phyloP scores from a whole-genome alignment of 1,140 invertebrate species.

The Pararge aegeria region DNA sequence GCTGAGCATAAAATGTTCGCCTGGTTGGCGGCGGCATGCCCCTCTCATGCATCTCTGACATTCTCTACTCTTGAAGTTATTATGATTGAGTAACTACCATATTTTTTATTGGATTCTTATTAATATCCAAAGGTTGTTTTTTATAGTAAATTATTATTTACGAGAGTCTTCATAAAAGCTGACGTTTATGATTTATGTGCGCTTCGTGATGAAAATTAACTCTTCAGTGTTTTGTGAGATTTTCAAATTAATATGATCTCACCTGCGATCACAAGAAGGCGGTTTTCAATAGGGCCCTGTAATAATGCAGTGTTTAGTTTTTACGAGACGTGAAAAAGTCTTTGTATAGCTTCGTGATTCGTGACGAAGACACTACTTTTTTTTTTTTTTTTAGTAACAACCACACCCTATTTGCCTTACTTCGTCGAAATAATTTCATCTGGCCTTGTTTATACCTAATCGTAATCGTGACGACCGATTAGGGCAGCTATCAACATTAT shows the following conservation, averaged over 20 bases:
- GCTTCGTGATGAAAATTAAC: background rate
- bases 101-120: constrained; percentile 1
- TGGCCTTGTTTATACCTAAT: background rate
- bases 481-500: background rate
- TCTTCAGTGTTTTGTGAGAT: background rate
- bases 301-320: too few species aligned
- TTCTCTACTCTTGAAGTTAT: constrained; percentile 12
- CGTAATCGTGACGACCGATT: background rate
- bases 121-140: background rate
- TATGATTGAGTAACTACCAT: background rate
- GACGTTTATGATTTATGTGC: background rate
- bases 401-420: too few species aligned
- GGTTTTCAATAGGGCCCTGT: too few species aligned
- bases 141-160: constrained; percentile 2
- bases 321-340: too few species aligned
- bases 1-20: too few species aligned
- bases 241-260: too few species aligned
- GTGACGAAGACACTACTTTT: too few species aligned
- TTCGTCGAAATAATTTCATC: background rate
- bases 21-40: too few species aligned
- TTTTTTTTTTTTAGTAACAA: too few species aligned
- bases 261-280: too few species aligned
- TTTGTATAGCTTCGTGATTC: too few species aligned
- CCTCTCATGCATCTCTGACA: too few species aligned
- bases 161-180: background rate